Conservation (phyloP, 2,113 vertebrate genomes). For the Piprites chloris region DNA sequence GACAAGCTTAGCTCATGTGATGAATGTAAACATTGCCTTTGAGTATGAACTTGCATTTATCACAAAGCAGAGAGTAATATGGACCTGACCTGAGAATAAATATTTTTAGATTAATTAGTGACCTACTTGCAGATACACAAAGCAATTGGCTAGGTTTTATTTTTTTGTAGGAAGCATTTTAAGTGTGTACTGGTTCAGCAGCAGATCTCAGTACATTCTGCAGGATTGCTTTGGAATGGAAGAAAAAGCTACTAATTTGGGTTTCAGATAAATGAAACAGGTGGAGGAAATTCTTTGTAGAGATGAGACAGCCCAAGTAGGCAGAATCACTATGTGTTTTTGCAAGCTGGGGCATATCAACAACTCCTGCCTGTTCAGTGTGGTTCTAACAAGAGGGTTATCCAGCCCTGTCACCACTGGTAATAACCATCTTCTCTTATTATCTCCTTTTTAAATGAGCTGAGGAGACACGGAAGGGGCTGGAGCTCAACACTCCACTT, state of each 20-base stretch:
- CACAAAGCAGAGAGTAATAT: not conserved
- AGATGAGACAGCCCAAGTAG: not conserved
- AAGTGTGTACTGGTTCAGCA: not conserved
- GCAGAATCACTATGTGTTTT: not conserved
- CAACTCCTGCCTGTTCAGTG: not conserved
- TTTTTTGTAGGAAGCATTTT: not conserved
- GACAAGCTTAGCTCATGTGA: constrained; percentile 4
- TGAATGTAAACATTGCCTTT: constrained; percentile 56
- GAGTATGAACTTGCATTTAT: constrained; percentile 55
- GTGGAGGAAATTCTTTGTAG: not conserved
- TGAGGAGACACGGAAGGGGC: not conserved
- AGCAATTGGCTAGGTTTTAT: not conserved
- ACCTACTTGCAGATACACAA: constrained; percentile 17
- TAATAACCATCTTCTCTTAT: not conserved
- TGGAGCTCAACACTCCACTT: not conserved
- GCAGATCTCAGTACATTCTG: constrained; percentile 34
- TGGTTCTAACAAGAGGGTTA: not conserved
- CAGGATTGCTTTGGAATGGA: constrained; percentile 48
- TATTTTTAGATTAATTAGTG: constrained; percentile 45
- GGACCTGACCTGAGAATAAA: not conserved
- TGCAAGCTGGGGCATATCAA: not conserved
- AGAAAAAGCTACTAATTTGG: not conserved
- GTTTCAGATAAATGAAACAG: not conserved
- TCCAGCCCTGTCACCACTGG: not conserved
- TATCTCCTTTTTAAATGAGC: not conserved